Evolutionary conservation across 2,113 vertebrate genomes (phyloP).

Genomic region (Coracopsis vasa): DNA sequence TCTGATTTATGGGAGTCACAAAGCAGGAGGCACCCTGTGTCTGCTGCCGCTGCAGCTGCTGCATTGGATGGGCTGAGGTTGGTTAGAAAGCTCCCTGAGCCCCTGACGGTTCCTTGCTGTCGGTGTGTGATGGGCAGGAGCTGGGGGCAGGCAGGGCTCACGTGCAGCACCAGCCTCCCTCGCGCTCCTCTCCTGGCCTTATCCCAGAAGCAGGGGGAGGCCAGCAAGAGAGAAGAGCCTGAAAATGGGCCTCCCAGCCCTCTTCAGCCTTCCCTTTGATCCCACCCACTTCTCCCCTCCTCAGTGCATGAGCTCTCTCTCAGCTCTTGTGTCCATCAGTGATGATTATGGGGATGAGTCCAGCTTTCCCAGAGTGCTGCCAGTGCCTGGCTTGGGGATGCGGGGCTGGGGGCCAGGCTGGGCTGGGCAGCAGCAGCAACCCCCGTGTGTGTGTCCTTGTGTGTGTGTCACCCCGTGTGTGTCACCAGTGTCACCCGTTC

Average conservation of each 20-base stretch:
- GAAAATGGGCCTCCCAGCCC: not conserved
- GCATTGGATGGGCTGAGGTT: not conserved
- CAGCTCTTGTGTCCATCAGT: not conserved
- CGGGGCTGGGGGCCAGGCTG: not conserved
- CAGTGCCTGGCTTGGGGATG: not conserved
- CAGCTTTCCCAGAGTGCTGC: not conserved
- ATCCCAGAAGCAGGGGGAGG: not conserved
- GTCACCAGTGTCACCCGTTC: not conserved
- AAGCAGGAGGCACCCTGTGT: not conserved
- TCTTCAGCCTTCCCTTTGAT: not conserved
- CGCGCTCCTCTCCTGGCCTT: not conserved
- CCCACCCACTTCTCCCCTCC: not conserved
- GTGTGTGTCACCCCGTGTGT: not conserved
- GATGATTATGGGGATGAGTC: not conserved
- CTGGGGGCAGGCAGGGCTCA: not conserved
- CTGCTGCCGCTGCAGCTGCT: not conserved
- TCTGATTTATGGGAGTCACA: not conserved
- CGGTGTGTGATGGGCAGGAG: not conserved
- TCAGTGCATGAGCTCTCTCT: not conserved
- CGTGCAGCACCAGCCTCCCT: not conserved
- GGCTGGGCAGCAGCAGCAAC: not conserved
- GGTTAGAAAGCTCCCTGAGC: not conserved
- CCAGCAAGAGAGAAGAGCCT: not conserved
- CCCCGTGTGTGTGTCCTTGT: not conserved
- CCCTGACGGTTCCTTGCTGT: not conserved